These are phyloP conservation scores for Camponotus fellah DNA, from an alignment of 2,888 invertebrate species.

Conservation along the genomic window DNA sequence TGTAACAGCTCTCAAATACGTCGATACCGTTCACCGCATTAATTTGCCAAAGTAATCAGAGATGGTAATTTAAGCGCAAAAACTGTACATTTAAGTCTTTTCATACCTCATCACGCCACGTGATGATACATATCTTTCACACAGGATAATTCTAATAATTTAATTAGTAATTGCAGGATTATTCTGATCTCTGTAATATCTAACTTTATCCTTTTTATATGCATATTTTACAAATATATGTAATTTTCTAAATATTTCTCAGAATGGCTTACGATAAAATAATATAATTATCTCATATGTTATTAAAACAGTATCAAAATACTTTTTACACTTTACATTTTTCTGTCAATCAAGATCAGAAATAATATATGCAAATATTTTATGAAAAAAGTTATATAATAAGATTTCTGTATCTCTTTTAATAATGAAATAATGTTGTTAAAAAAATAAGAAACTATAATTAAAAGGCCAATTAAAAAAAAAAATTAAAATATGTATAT, in stretches of 20 bases:
- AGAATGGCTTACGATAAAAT: too few relatives aligned
- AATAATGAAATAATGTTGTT: neutral
- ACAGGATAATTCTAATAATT: too few relatives aligned
- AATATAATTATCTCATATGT: too few relatives aligned
- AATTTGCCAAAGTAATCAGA: constrained; percentile 27
- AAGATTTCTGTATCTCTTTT: neutral
- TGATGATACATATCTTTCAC: too few relatives aligned
- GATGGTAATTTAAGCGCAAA: neutral
- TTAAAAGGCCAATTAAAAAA: neutral
- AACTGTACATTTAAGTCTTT: neutral
- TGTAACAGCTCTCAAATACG: constrained; percentile 5
- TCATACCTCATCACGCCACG: neutral
- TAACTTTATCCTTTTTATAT: too few relatives aligned
- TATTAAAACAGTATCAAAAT: too few relatives aligned
- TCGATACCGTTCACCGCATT: neutral
- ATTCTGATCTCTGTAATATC: too few relatives aligned
- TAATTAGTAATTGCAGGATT: too few relatives aligned
- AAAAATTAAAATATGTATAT: neutral
- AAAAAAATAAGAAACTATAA: neutral
- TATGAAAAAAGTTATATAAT: neutral
- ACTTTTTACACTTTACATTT: too few relatives aligned
- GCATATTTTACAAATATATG: too few relatives aligned
- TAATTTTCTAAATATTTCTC: too few relatives aligned
- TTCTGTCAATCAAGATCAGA: neutral
- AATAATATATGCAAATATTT: neutral